Evolutionary conservation across 2,797 vertebrate species (phyloP).

Genomic region (Carduelis carduelis): DNA sequence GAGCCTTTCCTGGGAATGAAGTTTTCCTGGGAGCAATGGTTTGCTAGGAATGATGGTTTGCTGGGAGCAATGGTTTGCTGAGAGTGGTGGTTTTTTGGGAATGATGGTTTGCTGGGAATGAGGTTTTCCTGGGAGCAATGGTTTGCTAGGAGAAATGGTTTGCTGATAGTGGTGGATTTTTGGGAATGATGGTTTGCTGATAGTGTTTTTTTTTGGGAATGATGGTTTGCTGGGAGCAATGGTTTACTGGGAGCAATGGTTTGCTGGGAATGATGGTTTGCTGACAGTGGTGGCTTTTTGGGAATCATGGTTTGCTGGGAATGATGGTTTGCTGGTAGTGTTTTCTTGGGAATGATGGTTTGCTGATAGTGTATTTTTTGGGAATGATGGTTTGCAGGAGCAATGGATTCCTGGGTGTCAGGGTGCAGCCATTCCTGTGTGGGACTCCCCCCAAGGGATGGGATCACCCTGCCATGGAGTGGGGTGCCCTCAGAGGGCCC

Average conservation of each 20-base stretch:
- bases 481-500: not conserved
- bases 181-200: not conserved
- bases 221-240: fast-evolving
- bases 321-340: not conserved
- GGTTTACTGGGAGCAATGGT: not conserved
- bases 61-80: not conserved
- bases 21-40: fast-evolving
- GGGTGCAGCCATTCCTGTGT: fast-evolving
- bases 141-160: no score
- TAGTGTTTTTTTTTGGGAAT: no score
- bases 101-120: no score
- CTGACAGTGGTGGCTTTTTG: no score
- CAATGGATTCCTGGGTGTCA: fast-evolving
- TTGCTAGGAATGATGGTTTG: fast-evolving
- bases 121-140: no score
- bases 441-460: not conserved
- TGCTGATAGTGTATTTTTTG: not conserved
- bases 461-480: fast-evolving
- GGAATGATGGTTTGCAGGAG: not conserved
- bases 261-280: no score
- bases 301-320: no score
- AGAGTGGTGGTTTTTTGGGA: fast-evolving
- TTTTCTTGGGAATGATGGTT: no score
- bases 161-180: no score
- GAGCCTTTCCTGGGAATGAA: fast-evolving